Base-by-base conservation (phyloP, 37 sponge, comb jelly and placozoan genomes). In the Spongia lamella region DNA sequence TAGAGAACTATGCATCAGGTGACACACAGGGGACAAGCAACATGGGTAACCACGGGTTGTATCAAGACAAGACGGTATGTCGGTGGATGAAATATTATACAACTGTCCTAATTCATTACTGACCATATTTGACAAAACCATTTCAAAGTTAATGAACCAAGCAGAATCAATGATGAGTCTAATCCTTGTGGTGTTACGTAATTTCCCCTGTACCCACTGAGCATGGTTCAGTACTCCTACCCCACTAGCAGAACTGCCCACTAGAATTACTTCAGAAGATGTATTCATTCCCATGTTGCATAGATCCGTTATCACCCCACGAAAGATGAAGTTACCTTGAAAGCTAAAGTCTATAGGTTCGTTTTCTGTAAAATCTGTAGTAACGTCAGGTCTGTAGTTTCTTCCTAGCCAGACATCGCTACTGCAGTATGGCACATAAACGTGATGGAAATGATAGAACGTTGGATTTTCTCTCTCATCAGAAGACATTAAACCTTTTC, bases 391-490 rank as follows among this genome's bases (percentile, higher is more conserved):
- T 1, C 54, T 54, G 14, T 53, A 60, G 31, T 62, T 70, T n/a
- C 56, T 35, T 4, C 78, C 90, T 32, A 90, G 61, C 65, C 79
- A 90, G 5, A 55, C 76, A 53, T 90, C 90, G 38, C 83, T 84
- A 60, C 68, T 78, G 65, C 90, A 90, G 62, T 90, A 90, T 15
- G 90, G 90, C 34, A 90, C 82, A 21, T 81, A 34, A 19, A 85
- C 86, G 30, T 81, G 82, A 29, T 65, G 47, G 56, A 58, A 90
- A 61, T 73, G 53, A 33, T 77, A 33, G 36, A 90, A 85, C 2
- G 38, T 21, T 22, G 59, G 70, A 38, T 82, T 88, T 35, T 63
- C 63, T 2, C 53, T 24, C 1, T 30, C 36, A 37, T 80, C 64
- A 9, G 74, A 60, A 20, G 90, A 90, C 14, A 90, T 61, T 6